phyloP scores from a whole-genome alignment of 1,140 invertebrate genomes.

The Leucophenga varia region DNA sequence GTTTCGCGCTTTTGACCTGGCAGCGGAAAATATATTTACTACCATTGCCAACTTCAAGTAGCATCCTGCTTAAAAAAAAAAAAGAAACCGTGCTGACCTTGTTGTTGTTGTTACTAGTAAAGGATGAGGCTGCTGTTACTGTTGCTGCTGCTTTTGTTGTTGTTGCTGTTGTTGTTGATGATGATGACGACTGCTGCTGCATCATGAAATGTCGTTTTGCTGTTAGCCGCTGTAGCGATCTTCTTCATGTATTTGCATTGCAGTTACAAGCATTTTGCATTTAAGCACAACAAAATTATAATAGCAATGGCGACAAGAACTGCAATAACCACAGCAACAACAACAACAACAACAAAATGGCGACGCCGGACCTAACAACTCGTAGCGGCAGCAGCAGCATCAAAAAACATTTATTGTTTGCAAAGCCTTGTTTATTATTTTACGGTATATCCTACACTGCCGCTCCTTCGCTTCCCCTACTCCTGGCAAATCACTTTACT shows the following conservation, averaged over 20 bases:
- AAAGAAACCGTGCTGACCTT: too few relatives aligned
- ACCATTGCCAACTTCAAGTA: too few relatives aligned
- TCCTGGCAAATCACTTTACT: too few relatives aligned
- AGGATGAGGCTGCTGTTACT: too few relatives aligned
- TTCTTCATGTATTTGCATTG: constrained; percentile 7
- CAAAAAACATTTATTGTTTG: constrained; percentile 47
- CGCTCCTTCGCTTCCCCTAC: constrained; percentile 9
- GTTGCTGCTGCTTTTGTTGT: too few relatives aligned
- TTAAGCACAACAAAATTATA: constrained; percentile 22
- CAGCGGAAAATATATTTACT: constrained; percentile 34
- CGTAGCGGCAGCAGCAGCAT: constrained; percentile 2
- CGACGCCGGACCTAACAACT: constrained; percentile 17
- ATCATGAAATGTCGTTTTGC: constrained; percentile 41
- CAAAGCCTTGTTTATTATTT: constrained; percentile 54
- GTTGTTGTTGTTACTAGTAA: too few relatives aligned
- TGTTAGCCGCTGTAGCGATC: too few relatives aligned
- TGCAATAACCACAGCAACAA: constrained; percentile 24
- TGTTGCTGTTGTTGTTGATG: too few relatives aligned
- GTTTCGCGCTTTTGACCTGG: too few relatives aligned
- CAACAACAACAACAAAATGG: constrained; percentile 13
- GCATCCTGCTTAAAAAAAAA: too few relatives aligned
- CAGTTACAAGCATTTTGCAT: constrained; percentile 53
- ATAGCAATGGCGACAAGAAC: too few relatives aligned
- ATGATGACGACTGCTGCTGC: constrained; percentile 19
- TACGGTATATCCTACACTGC: constrained; percentile 38